These are phyloP conservation scores for Acanthiza pusilla DNA, from an alignment of 2,797 vertebrate genomes.

Conservation along the genomic window DNA sequence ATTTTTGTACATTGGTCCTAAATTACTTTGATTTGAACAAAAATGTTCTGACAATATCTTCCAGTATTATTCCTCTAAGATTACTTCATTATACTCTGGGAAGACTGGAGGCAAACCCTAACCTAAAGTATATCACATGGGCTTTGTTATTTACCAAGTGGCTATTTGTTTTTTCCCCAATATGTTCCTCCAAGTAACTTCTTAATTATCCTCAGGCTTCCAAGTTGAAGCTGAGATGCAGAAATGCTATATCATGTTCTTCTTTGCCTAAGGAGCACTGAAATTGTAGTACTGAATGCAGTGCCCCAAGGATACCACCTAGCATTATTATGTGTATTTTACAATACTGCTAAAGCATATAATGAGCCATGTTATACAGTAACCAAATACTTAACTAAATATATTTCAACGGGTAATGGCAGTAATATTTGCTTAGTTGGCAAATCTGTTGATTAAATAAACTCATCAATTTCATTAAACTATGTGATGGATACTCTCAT, in stretches of 20 bases:
- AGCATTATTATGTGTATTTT: constrained; percentile 22
- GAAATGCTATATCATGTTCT: not conserved
- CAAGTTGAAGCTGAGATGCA: not conserved
- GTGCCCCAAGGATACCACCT: not conserved
- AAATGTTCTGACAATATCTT: not conserved
- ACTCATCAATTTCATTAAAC: constrained; percentile 40
- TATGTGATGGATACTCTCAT: not conserved
- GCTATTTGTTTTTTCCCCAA: constrained; percentile 40
- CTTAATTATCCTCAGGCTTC: constrained; percentile 59
- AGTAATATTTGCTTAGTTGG: constrained; percentile 6
- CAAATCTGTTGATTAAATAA: constrained; percentile 35
- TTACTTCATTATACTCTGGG: constrained; percentile 1
- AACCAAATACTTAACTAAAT: constrained; percentile 62
- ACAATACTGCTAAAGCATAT: constrained; percentile 20
- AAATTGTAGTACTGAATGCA: constrained; percentile 20
- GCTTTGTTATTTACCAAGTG: constrained; percentile 38
- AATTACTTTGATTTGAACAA: not conserved
- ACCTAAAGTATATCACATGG: not conserved
- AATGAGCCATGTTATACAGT: constrained; percentile 40
- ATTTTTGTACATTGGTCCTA: not conserved
- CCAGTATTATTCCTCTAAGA: not conserved
- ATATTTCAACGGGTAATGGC: not conserved
- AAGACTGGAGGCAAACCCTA: not conserved
- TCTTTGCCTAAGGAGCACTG: not conserved
- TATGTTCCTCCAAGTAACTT: constrained; percentile 23